Base-by-base conservation (phyloP, 2,797 vertebrate genomes). In the Hapalemur alaotrensis region DNA sequence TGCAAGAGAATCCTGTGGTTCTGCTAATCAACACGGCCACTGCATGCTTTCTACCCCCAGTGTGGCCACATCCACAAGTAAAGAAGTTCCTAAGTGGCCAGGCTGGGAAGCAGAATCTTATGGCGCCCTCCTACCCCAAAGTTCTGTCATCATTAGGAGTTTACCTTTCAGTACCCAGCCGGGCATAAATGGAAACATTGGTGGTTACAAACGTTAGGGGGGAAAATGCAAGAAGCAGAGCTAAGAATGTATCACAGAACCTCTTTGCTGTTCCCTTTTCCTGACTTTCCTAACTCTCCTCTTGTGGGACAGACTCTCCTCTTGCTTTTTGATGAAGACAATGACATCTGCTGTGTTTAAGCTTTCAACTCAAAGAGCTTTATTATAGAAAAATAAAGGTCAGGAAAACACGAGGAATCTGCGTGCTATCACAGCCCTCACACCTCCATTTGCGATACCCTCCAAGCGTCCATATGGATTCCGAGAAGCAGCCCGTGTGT, bases 251-350 rank as follows among this genome's bases (percentile, higher is more conserved):
- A 9, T 43, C 41, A 3, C 7, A 48, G 3, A 20, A 14, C 17
- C 38, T 63, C 25, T 61, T 50, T 9, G 25, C 32, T 32, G 11
- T 78, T 35, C 14, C 13, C 57, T 91, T 17, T 50, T 18, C 35
- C 32, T 2, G 30, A 11, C 30, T 82, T 48, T 25, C 30, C 69
- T n/a, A 52, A 54, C 3, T 78, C 65, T 87, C 32, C 17, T 75
- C 93, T 72, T 43, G 20, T 12, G 10, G 59, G 67, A 85, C 54
- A 43, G 70, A 82, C 61, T 48, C 52, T 90, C 54, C 9, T 57
- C 54, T 50, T 89, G 93, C 82, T 80, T 93, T 90, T 84, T 67
- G 84, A 35, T 67, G 48, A 80, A 88, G 35, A 80, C 20, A 48
- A 15, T 23, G 2, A 20, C 23, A 43, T 14, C 61, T 32, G 9